phyloP scores from a whole-genome alignment of 2,113 vertebrate genomes.

The Sardina pilchardus region DNA sequence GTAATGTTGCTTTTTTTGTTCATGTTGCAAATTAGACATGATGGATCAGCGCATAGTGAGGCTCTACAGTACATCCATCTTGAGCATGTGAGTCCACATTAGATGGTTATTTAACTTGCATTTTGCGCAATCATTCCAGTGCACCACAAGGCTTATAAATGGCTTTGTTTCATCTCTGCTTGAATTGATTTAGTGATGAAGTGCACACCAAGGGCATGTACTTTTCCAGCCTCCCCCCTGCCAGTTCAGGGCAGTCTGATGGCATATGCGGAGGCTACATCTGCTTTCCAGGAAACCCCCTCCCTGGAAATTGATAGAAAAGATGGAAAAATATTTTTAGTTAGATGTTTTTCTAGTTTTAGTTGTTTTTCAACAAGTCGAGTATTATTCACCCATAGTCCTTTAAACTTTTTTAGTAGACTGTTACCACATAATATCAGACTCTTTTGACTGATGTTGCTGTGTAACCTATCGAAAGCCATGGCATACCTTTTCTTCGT shows the following conservation, averaged over 20 bases:
- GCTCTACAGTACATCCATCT: neutral
- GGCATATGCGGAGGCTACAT: slow-evolving; percentile 45
- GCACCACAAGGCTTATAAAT: slow-evolving; percentile 55
- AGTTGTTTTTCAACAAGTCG: neutral
- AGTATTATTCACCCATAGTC: neutral
- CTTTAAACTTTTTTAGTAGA: neutral
- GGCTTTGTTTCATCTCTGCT: slow-evolving; percentile 46
- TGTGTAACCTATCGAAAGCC: neutral
- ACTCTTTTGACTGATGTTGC: neutral
- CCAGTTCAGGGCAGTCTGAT: slow-evolving; percentile 22
- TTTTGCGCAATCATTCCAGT: slow-evolving; percentile 46
- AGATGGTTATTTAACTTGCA: slow-evolving; percentile 52
- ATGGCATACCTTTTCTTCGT: neutral
- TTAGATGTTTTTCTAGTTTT: no score
- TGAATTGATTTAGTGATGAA: slow-evolving; percentile 55
- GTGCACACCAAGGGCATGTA: slow-evolving; percentile 29
- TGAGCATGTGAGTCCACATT: slow-evolving; percentile 18
- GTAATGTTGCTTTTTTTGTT: slow-evolving; percentile 51
- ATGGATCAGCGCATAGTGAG: slow-evolving; percentile 40
- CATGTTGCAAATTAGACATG: slow-evolving; percentile 47
- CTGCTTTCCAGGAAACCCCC: slow-evolving; percentile 61
- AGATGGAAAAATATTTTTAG: neutral
- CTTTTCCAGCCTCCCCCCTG: slow-evolving; percentile 31
- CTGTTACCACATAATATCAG: neutral
- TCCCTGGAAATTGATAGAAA: neutral